Base-by-base conservation (phyloP, 2,113 vertebrate species). In the Australoheros scitulus region DNA sequence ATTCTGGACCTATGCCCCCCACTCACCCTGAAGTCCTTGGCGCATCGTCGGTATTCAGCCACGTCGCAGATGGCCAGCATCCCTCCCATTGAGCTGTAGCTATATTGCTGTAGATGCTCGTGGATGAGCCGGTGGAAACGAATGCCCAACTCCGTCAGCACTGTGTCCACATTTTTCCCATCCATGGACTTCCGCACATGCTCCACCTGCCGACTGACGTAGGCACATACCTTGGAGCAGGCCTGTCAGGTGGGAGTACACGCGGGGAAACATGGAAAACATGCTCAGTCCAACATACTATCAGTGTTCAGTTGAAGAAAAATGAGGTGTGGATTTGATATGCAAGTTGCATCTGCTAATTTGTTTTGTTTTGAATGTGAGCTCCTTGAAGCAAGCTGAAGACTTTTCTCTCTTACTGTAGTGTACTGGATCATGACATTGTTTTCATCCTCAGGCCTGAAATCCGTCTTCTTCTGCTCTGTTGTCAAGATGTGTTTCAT, bases 31-130 rank as follows among this genome's bases (percentile, higher is more conserved):
- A 99, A 99, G 92, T 98, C 97, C 96, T 99, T 99, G 97, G 98
- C 98, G 90, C 97, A 97, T 89, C 97, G 97, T 87, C 98, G 96
- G 85, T 99, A 99, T 84, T 99, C 98, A 61, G 98, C 98, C 89
- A 99, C 98, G 1, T 99, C 98, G 91, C 98, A 99, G 93, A 99
- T 99, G 90, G 98, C 98, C 89, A 99, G 95, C 98, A 99, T 99
- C 94, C 98, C 98, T 81, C 98, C 98, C 97, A 99, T 99, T 79
- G 97, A 99, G 91, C 97, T 98, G 95, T 99, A 99, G 86, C 96
- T 97, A 95, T 97, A 99, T 91, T 99, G 98, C 93, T 99, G 98
- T 70, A 99, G 96, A 93, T 99, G 98, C 72, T 99, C 98, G 15
- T 97, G 98, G 90, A 98, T 97, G 78, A 99, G 97, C 29, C 98